These are phyloP conservation scores for Paraescarpia echinospica DNA, from an alignment of 1,140 invertebrate genomes.

Conservation along the genomic window DNA sequence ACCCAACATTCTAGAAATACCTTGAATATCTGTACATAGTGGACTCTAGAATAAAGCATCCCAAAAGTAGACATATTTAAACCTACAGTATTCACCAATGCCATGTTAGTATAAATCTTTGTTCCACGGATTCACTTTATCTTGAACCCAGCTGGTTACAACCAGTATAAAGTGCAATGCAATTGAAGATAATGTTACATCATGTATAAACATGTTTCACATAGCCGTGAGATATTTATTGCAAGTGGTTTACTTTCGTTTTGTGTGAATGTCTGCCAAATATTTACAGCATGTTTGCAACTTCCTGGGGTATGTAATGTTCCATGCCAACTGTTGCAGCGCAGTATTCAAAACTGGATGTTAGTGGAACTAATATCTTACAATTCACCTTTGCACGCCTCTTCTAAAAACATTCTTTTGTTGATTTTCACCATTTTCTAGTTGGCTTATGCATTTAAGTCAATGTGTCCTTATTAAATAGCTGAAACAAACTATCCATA, in stretches of 20 bases:
- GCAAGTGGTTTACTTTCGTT: background rate
- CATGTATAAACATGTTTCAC: too few relatives aligned
- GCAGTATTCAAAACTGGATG: conserved; percentile 7
- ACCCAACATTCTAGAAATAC: too few relatives aligned
- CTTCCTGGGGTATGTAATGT: background rate
- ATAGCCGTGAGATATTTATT: background rate
- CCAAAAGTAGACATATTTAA: background rate
- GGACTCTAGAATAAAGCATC: too few relatives aligned
- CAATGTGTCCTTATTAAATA: background rate
- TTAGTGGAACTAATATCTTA: conserved; percentile 14
- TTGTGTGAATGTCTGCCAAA: background rate
- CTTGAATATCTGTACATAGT: too few relatives aligned
- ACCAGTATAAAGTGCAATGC: conserved; percentile 15
- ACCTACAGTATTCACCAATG: background rate
- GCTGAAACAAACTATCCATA: background rate
- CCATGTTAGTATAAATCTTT: background rate
- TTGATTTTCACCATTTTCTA: background rate
- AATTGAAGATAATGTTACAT: too few relatives aligned
- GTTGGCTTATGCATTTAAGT: background rate
- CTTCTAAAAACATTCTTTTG: background rate
- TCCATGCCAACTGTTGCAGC: background rate
- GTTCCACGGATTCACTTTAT: background rate
- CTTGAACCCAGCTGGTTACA: background rate
- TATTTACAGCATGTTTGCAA: conserved; percentile 11
- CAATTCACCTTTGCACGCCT: conserved; percentile 10